phyloP scores from a whole-genome alignment of 2,797 vertebrate species.

The Sebastes hopkinsi region DNA sequence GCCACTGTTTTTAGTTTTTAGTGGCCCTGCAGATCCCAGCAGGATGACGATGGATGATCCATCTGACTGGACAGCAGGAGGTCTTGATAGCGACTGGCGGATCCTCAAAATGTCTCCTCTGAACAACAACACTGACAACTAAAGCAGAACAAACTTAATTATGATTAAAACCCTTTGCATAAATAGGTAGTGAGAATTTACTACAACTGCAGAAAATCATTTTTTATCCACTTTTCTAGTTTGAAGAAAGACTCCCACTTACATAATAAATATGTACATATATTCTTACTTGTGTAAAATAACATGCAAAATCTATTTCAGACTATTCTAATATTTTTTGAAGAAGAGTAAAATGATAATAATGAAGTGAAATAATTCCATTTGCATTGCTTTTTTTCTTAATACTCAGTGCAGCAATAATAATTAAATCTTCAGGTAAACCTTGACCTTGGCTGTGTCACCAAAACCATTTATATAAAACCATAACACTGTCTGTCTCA shows the following conservation, averaged over 20 bases:
- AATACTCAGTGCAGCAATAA: conserved; percentile 17
- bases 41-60: conserved; percentile 61
- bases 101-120: conserved; percentile 45
- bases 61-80: conserved; percentile 66
- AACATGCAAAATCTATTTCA: conserved; percentile 13
- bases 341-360: neutral
- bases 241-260: conserved; percentile 18
- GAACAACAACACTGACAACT: neutral
- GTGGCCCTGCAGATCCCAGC: conserved; percentile 30
- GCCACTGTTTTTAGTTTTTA: neutral
- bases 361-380: neutral
- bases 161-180: neutral
- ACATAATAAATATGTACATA: conserved; percentile 26
- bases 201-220: neutral
- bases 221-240: conserved; percentile 28
- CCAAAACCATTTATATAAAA: neutral
- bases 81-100: conserved; percentile 38
- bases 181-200: neutral
- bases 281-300: conserved; percentile 42
- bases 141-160: conserved; percentile 59
- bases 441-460: neutral
- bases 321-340: neutral
- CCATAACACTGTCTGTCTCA: neutral
- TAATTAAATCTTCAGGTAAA: neutral
- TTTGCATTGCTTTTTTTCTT: neutral